phyloP scores from a whole-genome alignment of 1,140 invertebrate genomes.

The Leptinotarsa texana region DNA sequence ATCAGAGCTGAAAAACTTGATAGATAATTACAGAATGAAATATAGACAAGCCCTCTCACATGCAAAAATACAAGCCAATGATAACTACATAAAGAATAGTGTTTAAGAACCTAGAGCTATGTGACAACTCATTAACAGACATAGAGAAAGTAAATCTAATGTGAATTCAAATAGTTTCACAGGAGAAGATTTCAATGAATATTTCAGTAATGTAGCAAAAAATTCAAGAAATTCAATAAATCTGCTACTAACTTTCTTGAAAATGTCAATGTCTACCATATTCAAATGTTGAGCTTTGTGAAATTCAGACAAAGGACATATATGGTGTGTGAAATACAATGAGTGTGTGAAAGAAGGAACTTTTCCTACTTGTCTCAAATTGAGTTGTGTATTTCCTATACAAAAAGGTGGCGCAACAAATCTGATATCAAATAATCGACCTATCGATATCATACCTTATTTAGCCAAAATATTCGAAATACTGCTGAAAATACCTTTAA shows the following conservation, averaged over 20 bases:
- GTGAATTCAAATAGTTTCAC: neutral
- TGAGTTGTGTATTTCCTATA: too few species aligned
- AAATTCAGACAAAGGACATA: too few species aligned
- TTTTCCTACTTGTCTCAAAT: too few species aligned
- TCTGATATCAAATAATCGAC: too few species aligned
- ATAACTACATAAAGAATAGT: neutral
- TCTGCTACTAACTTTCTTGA: neutral
- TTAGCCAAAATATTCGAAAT: too few species aligned
- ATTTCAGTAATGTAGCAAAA: constrained; percentile 8
- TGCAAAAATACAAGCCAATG: constrained; percentile 2
- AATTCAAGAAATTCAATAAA: neutral
- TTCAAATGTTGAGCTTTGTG: neutral
- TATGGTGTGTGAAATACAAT: too few species aligned
- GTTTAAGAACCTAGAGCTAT: constrained; percentile 1
- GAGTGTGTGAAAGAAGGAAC: too few species aligned
- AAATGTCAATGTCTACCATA: neutral
- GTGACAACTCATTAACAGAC: constrained; percentile 1
- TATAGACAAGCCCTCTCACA: constrained; percentile 10
- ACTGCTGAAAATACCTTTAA: too few species aligned
- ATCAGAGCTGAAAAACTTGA: neutral
- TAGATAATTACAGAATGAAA: neutral
- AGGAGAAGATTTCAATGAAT: constrained; percentile 5
- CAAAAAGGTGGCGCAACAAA: too few species aligned
- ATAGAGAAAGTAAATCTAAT: constrained; percentile 6
- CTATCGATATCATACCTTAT: too few species aligned